Conservation (phyloP, 2,888 invertebrate genomes). For the Tenthredo distinguenda region DNA sequence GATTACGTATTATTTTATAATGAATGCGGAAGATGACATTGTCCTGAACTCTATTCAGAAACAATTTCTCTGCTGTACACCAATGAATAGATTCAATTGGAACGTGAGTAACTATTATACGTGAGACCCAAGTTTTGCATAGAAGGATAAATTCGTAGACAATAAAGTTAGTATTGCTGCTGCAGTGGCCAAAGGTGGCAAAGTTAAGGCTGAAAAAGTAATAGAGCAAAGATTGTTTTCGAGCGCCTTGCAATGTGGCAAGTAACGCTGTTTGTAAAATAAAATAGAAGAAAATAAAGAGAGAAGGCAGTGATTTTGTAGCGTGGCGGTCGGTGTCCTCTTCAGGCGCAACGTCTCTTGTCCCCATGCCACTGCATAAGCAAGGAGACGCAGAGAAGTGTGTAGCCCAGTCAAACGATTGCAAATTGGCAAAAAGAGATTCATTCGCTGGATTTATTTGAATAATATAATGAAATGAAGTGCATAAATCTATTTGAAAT, state of each 20-base stretch:
- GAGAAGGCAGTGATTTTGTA: neutral
- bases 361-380: neutral
- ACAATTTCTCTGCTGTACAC: slow-evolving; percentile 70
- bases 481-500: neutral
- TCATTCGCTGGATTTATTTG: neutral
- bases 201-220: neutral
- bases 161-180: neutral
- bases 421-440: neutral
- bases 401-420: neutral
- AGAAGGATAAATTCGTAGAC: neutral
- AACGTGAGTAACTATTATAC: slow-evolving; percentile 62
- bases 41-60: slow-evolving; percentile 61
- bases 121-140: neutral
- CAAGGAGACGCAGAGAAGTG: neutral
- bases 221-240: neutral
- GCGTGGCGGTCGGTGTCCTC: neutral
- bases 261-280: neutral
- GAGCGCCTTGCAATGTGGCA: neutral
- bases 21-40: slow-evolving; percentile 3
- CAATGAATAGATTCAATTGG: slow-evolving; percentile 66
- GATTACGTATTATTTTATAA: neutral
- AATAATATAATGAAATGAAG: neutral
- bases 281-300: neutral
- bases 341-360: neutral
- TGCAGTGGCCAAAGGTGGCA: neutral